Base-by-base conservation (phyloP, 2,888 invertebrate species). In the Cephus spinipes region DNA sequence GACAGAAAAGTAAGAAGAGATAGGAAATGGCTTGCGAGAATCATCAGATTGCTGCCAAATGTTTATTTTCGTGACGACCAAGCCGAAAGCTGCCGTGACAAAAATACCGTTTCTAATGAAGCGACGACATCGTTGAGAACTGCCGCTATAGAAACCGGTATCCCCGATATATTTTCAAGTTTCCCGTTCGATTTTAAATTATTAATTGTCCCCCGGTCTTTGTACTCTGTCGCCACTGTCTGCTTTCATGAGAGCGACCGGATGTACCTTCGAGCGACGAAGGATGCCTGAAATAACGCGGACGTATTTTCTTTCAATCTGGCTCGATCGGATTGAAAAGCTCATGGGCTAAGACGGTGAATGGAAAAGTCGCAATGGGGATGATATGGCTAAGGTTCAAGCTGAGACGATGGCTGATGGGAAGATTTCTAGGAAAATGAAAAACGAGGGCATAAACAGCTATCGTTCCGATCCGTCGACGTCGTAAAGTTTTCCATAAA, bases 241-340 rank as follows among this genome's bases (percentile, higher is more conserved):
- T 9, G 55, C 23, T 55, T 55, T 55, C 55, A 55, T 9, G 55
- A 55, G 55, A 55, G 55, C 55, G 55, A 55, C 55, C 55, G 55
- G 55, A 55, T 23, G 55, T 55, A 55, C 55, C 81, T 30, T n/a
- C 31, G 71, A 73, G 73, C 80, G 55, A 76, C 73, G 81, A 80
- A 73, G 81, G 83, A 83, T 83, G 84, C 85, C 87, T 89, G 87
- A 87, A 89, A 90, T 89, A 90, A 90, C 88, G 85, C 81, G 81
- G 76, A 77, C 81, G 83, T 90, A 88, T 90, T 90, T 90, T 90
- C 90, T 88, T 90, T 90, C 88, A 87, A 90, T 90, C 87, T 84
- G 83, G 83, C 82, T 82, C 83, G 80, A 86, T 84, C 85, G 83
- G 86, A 85, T 87, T 77, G 55, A 55, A 55, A 55, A 23, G 9